Percentiles rank a stretch among this genome's conserved stretches.
These are phyloP conservation scores for Craterocephalus amniculus DNA, from an alignment of 2,797 vertebrate species.

Conservation along the genomic window DNA sequence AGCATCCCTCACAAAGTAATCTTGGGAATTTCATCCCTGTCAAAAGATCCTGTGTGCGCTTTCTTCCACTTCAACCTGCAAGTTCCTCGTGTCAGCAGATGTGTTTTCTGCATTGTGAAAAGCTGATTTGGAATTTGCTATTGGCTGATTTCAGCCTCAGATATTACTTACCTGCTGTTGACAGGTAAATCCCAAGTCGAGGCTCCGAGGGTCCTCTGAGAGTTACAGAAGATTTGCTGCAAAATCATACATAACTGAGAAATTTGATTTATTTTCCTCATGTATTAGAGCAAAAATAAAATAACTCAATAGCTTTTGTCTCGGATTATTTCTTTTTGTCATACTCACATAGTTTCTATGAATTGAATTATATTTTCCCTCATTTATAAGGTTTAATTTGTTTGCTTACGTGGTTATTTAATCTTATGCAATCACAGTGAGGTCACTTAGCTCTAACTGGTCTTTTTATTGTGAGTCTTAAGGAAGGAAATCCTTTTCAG, in stretches of 20 bases:
- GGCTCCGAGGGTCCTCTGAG: constrained; percentile 13
- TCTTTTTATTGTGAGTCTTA: neutral
- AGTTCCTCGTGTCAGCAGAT: constrained; percentile 51
- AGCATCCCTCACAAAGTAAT: constrained; percentile 60
- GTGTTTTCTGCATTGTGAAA: constrained; percentile 59
- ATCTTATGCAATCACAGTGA: constrained; percentile 4
- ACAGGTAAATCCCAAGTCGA: constrained; percentile 47
- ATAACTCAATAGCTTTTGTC: neutral
- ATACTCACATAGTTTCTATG: neutral
- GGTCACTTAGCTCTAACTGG: constrained; percentile 1
- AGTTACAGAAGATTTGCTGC: constrained; percentile 30
- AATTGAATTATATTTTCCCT: neutral
- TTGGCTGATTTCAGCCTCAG: constrained; percentile 38
- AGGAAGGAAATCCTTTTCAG: neutral
- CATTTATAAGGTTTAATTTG: neutral
- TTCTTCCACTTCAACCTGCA: constrained; percentile 59
- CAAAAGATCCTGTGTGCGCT: constrained; percentile 51
- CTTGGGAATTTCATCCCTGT: constrained; percentile 49
- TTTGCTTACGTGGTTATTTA: neutral
- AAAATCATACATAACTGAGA: constrained; percentile 27
- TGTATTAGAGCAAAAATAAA: constrained; percentile 4
- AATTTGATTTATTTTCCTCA: constrained; percentile 7
- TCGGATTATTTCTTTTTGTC: neutral
- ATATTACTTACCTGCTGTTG: constrained; percentile 46
- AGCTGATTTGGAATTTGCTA: constrained; percentile 49